Evolutionary conservation across 2,113 vertebrate genomes (phyloP).

Genomic region (Lates calcarifer): DNA sequence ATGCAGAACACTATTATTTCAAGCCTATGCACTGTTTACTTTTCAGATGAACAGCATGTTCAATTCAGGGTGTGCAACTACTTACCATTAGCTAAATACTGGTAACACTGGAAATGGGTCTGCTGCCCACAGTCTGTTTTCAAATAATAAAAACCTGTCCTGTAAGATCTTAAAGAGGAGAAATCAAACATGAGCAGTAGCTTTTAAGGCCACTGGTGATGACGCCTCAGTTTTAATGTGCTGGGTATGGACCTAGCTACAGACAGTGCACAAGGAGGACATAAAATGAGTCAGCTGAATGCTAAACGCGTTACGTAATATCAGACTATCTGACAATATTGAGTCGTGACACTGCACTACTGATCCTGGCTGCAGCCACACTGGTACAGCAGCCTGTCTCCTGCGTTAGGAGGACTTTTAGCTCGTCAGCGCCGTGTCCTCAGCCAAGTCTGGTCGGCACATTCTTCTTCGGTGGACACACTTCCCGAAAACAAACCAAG

Average conservation of each 20-base stretch:
- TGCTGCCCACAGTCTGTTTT: neutral
- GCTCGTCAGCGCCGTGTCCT: slow-evolving; percentile 23
- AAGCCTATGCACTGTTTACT: neutral
- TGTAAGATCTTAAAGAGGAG: neutral
- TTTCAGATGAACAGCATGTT: neutral
- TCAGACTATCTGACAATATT: slow-evolving; percentile 5
- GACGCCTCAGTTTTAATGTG: neutral
- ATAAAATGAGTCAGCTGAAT: slow-evolving; percentile 54
- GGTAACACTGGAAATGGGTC: neutral
- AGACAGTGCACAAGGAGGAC: slow-evolving; percentile 15
- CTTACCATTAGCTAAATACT: neutral
- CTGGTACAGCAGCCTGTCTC: slow-evolving; percentile 16
- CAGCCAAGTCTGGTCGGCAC: slow-evolving; percentile 49
- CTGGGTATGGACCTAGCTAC: neutral
- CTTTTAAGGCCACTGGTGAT: neutral
- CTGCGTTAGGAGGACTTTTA: slow-evolving; percentile 14
- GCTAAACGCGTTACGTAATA: slow-evolving; percentile 50
- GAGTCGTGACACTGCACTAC: slow-evolving; percentile 66
- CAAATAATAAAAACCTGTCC: neutral
- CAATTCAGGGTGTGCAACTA: neutral
- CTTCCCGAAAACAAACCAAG: slow-evolving; percentile 71
- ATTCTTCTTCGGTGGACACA: slow-evolving; percentile 63
- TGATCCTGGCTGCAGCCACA: slow-evolving; percentile 27
- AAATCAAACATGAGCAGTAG: neutral
- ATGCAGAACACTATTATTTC: no score